Evolutionary conservation across 92 coral and sea anemone genomes (phyloP).

Genomic region (Umimayanthus kanabou): DNA sequence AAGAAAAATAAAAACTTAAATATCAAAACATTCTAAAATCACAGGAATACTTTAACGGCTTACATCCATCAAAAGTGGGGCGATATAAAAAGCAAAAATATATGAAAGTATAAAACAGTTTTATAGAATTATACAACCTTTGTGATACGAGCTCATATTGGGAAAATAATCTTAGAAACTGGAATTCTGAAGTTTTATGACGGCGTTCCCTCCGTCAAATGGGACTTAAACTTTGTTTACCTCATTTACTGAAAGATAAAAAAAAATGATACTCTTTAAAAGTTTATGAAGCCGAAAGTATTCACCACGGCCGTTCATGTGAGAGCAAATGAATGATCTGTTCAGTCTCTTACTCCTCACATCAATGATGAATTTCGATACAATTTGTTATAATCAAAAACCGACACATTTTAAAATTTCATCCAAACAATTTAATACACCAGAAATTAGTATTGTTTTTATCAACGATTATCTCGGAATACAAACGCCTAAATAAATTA

Average conservation of each 20-base stretch:
- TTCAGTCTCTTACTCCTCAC: neutral
- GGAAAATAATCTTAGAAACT: neutral
- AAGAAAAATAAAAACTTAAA: neutral
- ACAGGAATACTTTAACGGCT: neutral
- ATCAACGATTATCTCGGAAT: conserved; percentile 4
- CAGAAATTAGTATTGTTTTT: neutral
- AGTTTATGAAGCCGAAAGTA: neutral
- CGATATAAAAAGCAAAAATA: neutral
- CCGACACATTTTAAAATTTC: neutral
- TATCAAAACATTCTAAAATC: neutral
- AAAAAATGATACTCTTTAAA: neutral
- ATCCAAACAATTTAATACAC: conserved; percentile 22
- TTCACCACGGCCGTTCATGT: neutral
- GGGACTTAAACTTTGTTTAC: neutral
- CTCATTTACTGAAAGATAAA: neutral
- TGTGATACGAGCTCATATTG: neutral
- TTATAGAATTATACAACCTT: no score
- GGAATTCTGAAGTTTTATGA: neutral
- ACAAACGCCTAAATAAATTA: conserved; percentile 33
- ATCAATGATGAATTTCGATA: conserved; percentile 18
- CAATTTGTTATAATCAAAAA: neutral
- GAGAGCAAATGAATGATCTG: neutral
- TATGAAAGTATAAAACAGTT: neutral
- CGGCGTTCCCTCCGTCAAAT: neutral
- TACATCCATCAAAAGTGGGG: neutral